Evolutionary conservation across 2,113 vertebrate species (phyloP), one percentile per base, ranked within the genome.

Genomic region (Lanius ludovicianus): DNA sequence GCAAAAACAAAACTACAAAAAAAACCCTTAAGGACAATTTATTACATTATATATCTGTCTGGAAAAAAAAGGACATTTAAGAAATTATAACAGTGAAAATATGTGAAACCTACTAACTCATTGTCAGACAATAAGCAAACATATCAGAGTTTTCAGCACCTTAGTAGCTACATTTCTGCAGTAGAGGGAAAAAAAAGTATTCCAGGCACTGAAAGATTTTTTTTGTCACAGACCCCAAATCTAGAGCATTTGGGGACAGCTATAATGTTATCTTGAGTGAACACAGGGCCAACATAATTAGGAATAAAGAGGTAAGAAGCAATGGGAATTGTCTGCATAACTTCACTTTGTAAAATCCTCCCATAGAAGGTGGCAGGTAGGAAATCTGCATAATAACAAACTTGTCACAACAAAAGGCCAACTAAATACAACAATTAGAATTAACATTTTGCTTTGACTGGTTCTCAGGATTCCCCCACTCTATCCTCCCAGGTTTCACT

Each of bases 351-450:
- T 81, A 91, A 97, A 95, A 96, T 96, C 90, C 81, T 89, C 56
- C 53, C 97, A 97, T 96, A 87, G 89, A 95, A 95, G 78, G 86
- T 97, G 98, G 97, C 98, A 98, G 96, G 80, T 94, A 91, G 96
- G 97, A 98, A 97, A 98, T 96, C 98, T 98, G 98, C 75, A 42
- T 92, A 96, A 90, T 98, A 98, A 96, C 97, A 98, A 94, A 93
- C 90, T 89, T 98, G 97, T 98, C 97, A 97, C 78, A 92, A 93
- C 94, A 96, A 96, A 97, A 98, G 97, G 97, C 86, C 95, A 92
- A 74, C 92, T 86, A 80, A 50, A 90, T 30, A 44, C 68, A 97
- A 96, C 95, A 96, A 97, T 95, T 97, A 98, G 95, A 98, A 98
- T 97, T 87, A 97, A 92, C 93, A 90, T 98, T 98, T 95, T 80